A percentile compares a stretch with the other conserved stretches of the same genome.
Evolutionary conservation across 2,888 invertebrate species (phyloP).

Genomic region (Scelioninae gen. 2): DNA sequence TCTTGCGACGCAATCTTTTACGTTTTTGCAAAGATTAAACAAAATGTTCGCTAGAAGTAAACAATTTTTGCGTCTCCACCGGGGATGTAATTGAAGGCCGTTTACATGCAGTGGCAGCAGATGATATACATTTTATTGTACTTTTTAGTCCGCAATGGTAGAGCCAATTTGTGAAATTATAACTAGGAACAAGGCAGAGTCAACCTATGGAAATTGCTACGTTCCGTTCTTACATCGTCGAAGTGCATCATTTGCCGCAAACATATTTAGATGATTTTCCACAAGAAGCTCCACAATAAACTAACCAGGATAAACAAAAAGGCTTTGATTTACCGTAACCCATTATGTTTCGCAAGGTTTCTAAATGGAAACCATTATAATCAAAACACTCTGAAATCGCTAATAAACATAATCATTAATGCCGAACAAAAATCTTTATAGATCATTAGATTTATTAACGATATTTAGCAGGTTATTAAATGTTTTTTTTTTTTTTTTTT

Average conservation of each 20-base stretch:
- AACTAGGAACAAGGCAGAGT: too few relatives aligned
- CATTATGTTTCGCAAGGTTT: constrained; percentile 11
- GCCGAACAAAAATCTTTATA: constrained; percentile 34
- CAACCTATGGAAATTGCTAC: constrained; percentile 33
- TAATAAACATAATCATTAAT: constrained; percentile 34
- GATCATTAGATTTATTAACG: constrained; percentile 39
- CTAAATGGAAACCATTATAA: constrained; percentile 32
- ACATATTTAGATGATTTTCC: constrained; percentile 26
- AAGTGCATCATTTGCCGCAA: constrained; percentile 25
- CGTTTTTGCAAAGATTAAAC: too few relatives aligned
- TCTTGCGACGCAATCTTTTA: too few relatives aligned
- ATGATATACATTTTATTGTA: constrained; percentile 27
- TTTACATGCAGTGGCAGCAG: constrained; percentile 9
- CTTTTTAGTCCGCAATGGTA: constrained; percentile 29
- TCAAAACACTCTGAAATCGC: constrained; percentile 19
- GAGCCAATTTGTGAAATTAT: too few relatives aligned
- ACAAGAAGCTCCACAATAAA: constrained; percentile 30
- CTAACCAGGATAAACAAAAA: constrained; percentile 13
- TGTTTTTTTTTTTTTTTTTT: too few relatives aligned
- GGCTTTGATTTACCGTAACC: constrained; percentile 32
- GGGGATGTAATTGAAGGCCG: constrained; percentile 9
- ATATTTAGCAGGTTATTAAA: constrained; percentile 1
- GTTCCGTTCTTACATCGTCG: constrained; percentile 24
- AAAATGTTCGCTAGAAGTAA: too few relatives aligned
- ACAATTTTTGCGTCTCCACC: constrained; percentile 26